Base-by-base conservation (phyloP, 2,797 vertebrate species). In the Muscicapa comitata region DNA sequence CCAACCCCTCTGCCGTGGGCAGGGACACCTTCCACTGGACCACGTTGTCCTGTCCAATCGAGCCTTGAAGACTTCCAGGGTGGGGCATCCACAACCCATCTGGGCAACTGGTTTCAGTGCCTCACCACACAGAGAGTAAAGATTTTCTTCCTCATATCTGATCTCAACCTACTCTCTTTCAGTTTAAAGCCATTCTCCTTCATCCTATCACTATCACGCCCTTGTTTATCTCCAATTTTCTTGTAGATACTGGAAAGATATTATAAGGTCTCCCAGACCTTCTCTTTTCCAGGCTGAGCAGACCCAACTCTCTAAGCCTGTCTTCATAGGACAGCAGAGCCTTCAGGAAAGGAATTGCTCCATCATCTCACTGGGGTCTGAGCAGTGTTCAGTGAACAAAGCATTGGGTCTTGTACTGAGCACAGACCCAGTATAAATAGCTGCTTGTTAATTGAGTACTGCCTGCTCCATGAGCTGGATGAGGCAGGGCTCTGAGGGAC, bases 391-490 rank as follows among this genome's bases (percentile, higher is more conserved):
- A 35, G 47, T 28, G 84, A 85, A 74, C 47, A 80, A 93, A 53
- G 45, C 53, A 42, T 12, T 3, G 78, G 87, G 81, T 91, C 75
- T 79, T 85, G 51, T 0, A 6, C 43, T 42, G 75, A 96, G 70
- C 81, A 37, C 38, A 91, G 81, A 83, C 61, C 54, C 89, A 65
- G 29, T 59, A 90, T 53, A 91, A 93, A 94, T 45, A 96, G 68
- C 79, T 91, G 82, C 40, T 90, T 65, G 73, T 88, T 94, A 94
- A 74, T 21, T 11, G 3, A 90, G 51, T 58, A 83, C 75, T 21
- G 42, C 65, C 86, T 92, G 86, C 91, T 93, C 86, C 81, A 43
- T 48, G 61, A 89, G 75, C 84, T 84, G 91, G 40, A 68, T 74
- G 81, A 95, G 47, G 62, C 86, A 88, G 47, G 47, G 37, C 58